phyloP scores from a whole-genome alignment of 2,888 invertebrate genomes.

The Acanthosepion lycidas region DNA sequence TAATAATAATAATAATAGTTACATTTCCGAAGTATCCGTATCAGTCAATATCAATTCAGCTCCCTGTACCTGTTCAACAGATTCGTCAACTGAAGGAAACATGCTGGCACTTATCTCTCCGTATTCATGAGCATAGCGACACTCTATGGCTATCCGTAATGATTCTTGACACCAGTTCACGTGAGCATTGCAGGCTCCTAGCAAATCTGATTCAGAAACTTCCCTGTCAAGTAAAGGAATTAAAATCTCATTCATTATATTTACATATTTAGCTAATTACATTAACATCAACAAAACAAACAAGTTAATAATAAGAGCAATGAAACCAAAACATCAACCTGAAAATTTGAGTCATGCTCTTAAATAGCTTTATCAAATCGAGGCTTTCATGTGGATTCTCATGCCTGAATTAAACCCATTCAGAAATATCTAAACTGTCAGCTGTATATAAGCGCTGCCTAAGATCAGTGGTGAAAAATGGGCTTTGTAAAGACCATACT shows the following conservation, averaged over 20 bases:
- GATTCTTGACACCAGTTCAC: conserved; percentile 65
- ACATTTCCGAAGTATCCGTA: not conserved
- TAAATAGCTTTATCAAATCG: no score
- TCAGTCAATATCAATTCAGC: not conserved
- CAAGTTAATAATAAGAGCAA: no score
- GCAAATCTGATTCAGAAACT: conserved; percentile 40
- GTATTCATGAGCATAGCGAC: conserved; percentile 70
- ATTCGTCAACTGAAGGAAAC: not conserved
- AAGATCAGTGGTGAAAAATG: no score
- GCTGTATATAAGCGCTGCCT: no score
- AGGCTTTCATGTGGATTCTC: no score
- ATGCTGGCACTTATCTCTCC: conserved; percentile 57
- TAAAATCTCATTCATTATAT: no score
- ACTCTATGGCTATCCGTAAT: conserved; percentile 65
- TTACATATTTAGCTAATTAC: not conserved
- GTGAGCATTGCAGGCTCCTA: conserved; percentile 55
- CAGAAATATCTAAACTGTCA: no score
- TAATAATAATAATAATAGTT: not conserved
- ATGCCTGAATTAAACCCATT: no score
- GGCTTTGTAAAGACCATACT: no score
- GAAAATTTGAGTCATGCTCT: no score
- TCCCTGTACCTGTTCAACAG: not conserved
- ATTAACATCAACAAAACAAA: no score
- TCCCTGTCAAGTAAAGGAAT: not conserved
- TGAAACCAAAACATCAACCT: no score